Percentiles rank a stretch among this genome's conserved stretches.
These are phyloP conservation scores for Menidia beryllina DNA, from an alignment of 2,113 vertebrate genomes.

Conservation along the genomic window DNA sequence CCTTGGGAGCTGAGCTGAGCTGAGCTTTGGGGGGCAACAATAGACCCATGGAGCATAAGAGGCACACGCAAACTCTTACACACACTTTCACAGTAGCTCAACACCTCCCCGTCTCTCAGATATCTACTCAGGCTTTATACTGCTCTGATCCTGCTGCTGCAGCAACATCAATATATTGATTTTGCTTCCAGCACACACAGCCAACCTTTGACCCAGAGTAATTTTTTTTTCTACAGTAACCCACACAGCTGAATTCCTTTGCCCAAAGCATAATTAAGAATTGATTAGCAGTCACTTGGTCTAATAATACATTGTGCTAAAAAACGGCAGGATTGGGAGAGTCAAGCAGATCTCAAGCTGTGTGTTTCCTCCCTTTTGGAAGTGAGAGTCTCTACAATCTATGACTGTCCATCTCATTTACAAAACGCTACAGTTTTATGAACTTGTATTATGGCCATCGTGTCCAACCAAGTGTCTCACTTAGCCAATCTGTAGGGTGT, in stretches of 20 bases:
- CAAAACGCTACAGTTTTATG: background rate
- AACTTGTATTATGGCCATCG: background rate
- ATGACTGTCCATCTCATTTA: background rate
- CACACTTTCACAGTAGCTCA: background rate
- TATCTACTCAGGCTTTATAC: background rate
- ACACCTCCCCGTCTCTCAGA: background rate
- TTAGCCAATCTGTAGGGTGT: background rate
- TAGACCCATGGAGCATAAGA: background rate
- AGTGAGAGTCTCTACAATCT: background rate
- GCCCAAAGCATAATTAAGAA: conserved; percentile 55
- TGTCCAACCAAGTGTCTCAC: background rate
- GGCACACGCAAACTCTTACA: background rate
- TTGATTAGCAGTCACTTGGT: conserved; percentile 50
- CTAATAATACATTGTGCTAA: conserved; percentile 24
- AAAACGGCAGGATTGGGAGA: background rate
- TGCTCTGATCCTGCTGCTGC: conserved; percentile 33
- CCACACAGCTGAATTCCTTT: conserved; percentile 46
- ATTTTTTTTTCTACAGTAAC: conserved; percentile 60
- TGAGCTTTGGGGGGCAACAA: conserved; percentile 1
- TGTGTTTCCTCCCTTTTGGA: background rate
- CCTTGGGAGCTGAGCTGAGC: conserved; percentile 21
- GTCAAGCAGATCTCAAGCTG: background rate
- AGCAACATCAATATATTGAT: conserved; percentile 48
- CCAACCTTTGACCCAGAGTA: conserved; percentile 52
- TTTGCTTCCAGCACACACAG: conserved; percentile 16